Conservation (phyloP, 2,113 vertebrate species). For the Hippocampus guttulatus region DNA sequence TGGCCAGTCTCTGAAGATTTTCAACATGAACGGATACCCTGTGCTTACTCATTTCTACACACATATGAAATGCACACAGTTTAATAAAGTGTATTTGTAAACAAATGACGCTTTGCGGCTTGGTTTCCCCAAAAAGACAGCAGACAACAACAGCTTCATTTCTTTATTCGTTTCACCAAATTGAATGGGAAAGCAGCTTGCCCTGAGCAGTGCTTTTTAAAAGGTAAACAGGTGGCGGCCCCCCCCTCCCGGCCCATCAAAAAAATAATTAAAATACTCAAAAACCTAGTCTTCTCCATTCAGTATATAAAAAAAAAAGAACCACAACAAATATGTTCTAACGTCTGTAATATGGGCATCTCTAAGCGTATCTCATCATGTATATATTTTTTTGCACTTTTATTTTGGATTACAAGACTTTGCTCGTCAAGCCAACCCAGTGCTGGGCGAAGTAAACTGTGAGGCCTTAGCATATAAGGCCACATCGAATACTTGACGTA, state of each 20-base stretch:
- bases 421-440: constrained; percentile 30
- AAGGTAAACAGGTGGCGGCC: constrained; percentile 56
- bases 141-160: constrained; percentile 28
- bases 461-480: constrained; percentile 15
- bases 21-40: constrained; percentile 5
- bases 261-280: background rate
- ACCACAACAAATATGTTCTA: constrained; percentile 9
- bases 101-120: background rate
- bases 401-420: constrained; percentile 30
- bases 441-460: constrained; percentile 25
- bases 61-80: constrained; percentile 39
- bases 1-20: constrained; percentile 26
- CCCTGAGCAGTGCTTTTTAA: constrained; percentile 37
- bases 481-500: background rate
- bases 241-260: background rate
- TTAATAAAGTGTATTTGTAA: constrained; percentile 51
- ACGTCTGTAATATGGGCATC: constrained; percentile 20
- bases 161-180: constrained; percentile 63
- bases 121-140: constrained; percentile 19
- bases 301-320: constrained; percentile 4
- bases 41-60: constrained; percentile 60
- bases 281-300: constrained; percentile 25
- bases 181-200: constrained; percentile 58
- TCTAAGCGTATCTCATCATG: constrained; percentile 24
- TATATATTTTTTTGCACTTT: constrained; percentile 28